phyloP scores from a whole-genome alignment of 92 coral and sea anemone genomes.

The Palythoa grandis region DNA sequence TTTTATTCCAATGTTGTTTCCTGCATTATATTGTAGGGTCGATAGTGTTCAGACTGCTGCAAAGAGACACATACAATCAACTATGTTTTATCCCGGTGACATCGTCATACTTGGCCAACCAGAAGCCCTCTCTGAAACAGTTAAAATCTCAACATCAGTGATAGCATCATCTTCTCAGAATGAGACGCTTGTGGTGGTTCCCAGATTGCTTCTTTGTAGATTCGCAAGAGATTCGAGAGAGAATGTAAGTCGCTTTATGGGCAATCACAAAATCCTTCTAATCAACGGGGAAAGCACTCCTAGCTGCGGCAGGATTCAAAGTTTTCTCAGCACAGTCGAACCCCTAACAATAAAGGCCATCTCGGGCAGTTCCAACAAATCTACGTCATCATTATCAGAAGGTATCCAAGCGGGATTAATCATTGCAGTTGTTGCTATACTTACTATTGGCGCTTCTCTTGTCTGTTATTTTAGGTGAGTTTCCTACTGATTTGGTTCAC shows the following conservation, averaged over 20 bases:
- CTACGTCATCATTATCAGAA: neutral
- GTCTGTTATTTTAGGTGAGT: constrained; percentile 15
- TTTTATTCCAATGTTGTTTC: too few species aligned
- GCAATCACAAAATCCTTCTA: constrained; percentile 6
- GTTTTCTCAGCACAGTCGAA: neutral
- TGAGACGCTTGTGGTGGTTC: neutral
- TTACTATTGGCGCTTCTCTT: neutral
- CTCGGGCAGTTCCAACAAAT: constrained; percentile 9
- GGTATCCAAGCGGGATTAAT: constrained; percentile 22
- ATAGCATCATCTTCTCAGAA: neutral
- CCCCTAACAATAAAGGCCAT: neutral
- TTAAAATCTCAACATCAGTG: neutral
- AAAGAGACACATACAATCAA: neutral
- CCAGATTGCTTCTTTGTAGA: constrained; percentile 13
- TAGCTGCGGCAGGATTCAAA: neutral
- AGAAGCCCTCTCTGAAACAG: neutral
- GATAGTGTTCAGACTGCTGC: neutral
- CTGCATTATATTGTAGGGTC: neutral
- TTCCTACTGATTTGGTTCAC: too few species aligned
- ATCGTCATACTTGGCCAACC: constrained; percentile 27
- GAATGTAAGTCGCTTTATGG: constrained; percentile 5
- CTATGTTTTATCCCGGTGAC: constrained; percentile 13
- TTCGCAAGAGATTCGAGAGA: constrained; percentile 38
- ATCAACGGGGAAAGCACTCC: constrained; percentile 4
- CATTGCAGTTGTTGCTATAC: constrained; percentile 10